A percentile compares a stretch with the other conserved stretches of the same genome.
Conservation (phyloP, 2,888 invertebrate species). For the Macrophya alboannulata region DNA sequence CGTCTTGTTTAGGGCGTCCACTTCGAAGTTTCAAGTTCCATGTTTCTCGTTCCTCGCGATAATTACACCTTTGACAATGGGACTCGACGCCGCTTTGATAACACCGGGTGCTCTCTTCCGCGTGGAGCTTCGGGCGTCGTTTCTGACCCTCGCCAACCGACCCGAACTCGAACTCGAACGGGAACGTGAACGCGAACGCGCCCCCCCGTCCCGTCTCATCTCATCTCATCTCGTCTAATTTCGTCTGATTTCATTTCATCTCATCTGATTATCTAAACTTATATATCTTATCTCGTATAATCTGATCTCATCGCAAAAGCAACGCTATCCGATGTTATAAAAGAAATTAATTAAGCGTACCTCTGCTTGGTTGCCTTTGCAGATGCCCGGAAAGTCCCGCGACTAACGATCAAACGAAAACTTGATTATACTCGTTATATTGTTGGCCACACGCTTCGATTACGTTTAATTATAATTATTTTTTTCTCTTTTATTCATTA, state of each 20-base stretch:
- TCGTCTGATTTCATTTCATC: background rate
- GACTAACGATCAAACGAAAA: conserved; percentile 42
- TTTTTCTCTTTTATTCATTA: background rate
- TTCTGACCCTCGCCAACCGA: conserved; percentile 28
- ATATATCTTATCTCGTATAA: conserved; percentile 1
- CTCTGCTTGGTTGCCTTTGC: background rate
- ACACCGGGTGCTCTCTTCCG: background rate
- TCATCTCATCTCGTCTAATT: background rate
- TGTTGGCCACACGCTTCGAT: conserved; percentile 14
- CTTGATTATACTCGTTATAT: conserved; percentile 45
- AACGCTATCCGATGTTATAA: conserved; percentile 11
- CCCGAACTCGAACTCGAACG: background rate
- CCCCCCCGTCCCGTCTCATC: background rate
- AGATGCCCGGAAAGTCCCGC: background rate
- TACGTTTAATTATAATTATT: conserved; percentile 5
- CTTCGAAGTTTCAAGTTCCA: conserved; percentile 7
- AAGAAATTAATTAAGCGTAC: conserved; percentile 47
- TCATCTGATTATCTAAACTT: background rate
- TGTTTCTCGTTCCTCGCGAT: conserved; percentile 26
- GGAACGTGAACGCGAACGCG: background rate
- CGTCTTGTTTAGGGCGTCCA: conserved; percentile 13
- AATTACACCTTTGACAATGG: conserved; percentile 48
- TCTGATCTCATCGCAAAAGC: background rate
- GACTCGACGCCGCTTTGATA: conserved; percentile 45
- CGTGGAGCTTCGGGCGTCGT: conserved; percentile 1